Conservation (phyloP, 2,888 invertebrate genomes). For the Tetranychus truncatus region DNA sequence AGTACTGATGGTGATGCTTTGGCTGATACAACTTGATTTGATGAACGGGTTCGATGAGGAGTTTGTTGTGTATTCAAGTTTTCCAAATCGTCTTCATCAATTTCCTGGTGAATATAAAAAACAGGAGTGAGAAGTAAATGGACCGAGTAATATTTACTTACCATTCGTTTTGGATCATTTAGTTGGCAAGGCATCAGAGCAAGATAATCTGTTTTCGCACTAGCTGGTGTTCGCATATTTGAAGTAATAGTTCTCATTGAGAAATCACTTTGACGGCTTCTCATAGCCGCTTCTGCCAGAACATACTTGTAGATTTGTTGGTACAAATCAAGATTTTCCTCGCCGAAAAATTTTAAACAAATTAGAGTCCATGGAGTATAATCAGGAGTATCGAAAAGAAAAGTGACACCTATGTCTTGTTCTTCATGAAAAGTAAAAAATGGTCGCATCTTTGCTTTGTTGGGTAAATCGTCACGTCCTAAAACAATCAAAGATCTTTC, state of each 20-base stretch:
- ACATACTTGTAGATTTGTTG: neutral
- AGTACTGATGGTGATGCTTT: neutral
- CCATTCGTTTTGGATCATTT: neutral
- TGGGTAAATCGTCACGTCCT: neutral
- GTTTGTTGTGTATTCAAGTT: too few relatives aligned
- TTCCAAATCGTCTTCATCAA: too few relatives aligned
- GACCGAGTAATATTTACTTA: too few relatives aligned
- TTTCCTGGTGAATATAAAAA: too few relatives aligned
- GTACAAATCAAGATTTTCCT: neutral
- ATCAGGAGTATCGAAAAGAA: neutral
- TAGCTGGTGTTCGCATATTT: neutral
- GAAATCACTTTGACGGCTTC: neutral
- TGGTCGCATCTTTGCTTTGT: neutral
- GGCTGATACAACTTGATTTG: neutral
- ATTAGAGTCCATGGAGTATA: conserved; percentile 4
- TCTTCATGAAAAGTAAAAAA: conserved; percentile 7
- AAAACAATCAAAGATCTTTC: neutral
- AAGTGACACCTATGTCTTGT: neutral
- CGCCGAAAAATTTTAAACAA: neutral
- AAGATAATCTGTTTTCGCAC: neutral
- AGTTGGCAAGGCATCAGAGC: neutral
- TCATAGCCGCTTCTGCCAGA: neutral
- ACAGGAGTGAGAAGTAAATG: too few relatives aligned
- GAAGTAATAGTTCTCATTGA: too few relatives aligned
- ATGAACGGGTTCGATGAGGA: neutral